phyloP scores from a whole-genome alignment of 2,797 vertebrate species.

The Saxicola maurus region DNA sequence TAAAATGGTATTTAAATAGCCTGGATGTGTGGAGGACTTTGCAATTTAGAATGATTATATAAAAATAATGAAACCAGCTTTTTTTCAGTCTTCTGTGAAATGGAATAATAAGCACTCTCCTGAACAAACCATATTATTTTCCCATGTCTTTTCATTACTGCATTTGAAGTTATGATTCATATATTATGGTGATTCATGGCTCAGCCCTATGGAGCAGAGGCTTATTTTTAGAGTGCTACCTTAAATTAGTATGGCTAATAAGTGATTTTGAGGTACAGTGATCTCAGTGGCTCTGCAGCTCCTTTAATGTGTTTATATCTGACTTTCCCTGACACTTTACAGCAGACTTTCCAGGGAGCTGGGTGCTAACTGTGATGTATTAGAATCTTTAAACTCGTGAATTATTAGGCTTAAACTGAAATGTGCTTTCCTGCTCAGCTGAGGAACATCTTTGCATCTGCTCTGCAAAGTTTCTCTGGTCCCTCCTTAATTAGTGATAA shows the following conservation, averaged over 20 bases:
- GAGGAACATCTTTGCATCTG: neutral
- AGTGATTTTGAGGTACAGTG: conserved; percentile 32
- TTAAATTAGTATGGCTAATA: conserved; percentile 41
- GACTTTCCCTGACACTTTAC: neutral
- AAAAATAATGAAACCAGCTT: conserved; percentile 43
- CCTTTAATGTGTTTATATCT: neutral
- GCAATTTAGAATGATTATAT: conserved; percentile 48
- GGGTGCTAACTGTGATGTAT: neutral
- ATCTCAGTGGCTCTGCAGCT: conserved; percentile 16
- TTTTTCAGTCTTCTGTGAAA: conserved; percentile 41
- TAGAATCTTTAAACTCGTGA: neutral
- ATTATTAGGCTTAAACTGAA: neutral
- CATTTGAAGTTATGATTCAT: conserved; percentile 40
- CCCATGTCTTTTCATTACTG: conserved; percentile 26
- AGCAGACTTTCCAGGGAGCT: neutral
- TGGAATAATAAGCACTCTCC: conserved; percentile 41
- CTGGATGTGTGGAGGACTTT: conserved; percentile 12
- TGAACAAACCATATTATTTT: conserved; percentile 44
- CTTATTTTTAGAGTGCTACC: conserved; percentile 45
- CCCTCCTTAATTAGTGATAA: neutral
- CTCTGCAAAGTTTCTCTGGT: neutral
- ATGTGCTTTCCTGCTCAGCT: neutral
- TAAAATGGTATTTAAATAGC: conserved; percentile 40
- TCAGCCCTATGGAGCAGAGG: neutral
- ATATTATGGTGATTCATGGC: conserved; percentile 47